These are phyloP conservation scores for Brenthis hecate DNA, from an alignment of 2,888 invertebrate species.

Conservation along the genomic window DNA sequence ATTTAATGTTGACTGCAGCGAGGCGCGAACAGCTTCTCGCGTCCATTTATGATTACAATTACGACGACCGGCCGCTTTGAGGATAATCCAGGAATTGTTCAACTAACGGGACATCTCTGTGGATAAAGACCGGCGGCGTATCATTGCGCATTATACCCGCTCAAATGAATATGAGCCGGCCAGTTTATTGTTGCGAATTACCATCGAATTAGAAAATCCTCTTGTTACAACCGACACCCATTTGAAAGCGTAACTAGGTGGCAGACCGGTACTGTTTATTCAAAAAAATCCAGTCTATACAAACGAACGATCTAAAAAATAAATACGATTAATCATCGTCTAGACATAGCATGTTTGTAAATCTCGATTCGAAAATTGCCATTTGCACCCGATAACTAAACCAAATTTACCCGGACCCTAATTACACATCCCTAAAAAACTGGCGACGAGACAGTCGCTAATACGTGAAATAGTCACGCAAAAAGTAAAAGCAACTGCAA, in stretches of 20 bases:
- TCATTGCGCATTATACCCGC: constrained; percentile 76
- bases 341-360: constrained; percentile 54
- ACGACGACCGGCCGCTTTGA: constrained; percentile 65
- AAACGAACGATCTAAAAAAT: constrained; percentile 25
- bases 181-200: constrained; percentile 72
- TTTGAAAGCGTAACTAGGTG: constrained; percentile 77
- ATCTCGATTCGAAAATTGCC: constrained; percentile 51
- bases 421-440: constrained; percentile 76
- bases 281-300: constrained; percentile 42
- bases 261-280: constrained; percentile 58
- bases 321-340: constrained; percentile 45
- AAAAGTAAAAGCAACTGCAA: constrained; percentile 67
- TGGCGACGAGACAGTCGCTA: constrained; percentile 80
- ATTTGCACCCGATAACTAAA: constrained; percentile 66
- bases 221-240: constrained; percentile 61
- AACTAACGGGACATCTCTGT: constrained; percentile 63
- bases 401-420: constrained; percentile 68
- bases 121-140: constrained; percentile 69
- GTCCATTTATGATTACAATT: constrained; percentile 57
- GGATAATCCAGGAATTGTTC: constrained; percentile 74
- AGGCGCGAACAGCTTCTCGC: constrained; percentile 76
- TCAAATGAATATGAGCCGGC: constrained; percentile 60
- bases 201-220: constrained; percentile 73
- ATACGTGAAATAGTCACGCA: constrained; percentile 73
- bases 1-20: constrained; percentile 69